Base-by-base conservation (phyloP, 2,888 invertebrate species). In the Gibbula magus region DNA sequence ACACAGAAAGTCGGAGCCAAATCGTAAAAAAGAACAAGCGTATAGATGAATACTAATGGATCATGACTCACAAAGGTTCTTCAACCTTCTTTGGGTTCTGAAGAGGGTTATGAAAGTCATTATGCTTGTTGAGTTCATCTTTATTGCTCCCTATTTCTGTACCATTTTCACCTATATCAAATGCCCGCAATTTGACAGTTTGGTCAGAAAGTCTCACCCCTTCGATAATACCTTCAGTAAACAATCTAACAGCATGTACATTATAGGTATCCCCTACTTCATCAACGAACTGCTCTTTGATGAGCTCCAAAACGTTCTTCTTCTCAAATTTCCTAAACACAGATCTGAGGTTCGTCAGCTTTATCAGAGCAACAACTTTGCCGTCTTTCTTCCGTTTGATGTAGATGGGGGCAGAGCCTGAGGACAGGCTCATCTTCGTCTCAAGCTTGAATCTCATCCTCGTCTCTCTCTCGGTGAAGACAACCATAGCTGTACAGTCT, bases 151-250 rank as follows among this genome's bases (percentile, higher is more conserved):
- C 45, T 45, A 45, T 81, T 8, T 35, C 13, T 56, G 77, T 79
- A 10, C 61, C 29, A 3, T 7, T 8, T 16, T 18, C 16, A 16
- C 29, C 61, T 61, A 61, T 61, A 22, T 29, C 61, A 2, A 29
- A 13, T 25, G 61, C 25, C 10, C 18, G 10, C 13, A 61, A 29
- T 25, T 22, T 29, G 29, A 61, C 61, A 61, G 61, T 74, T 52
- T 84, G 84, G 53, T 79, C 80, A 0, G 81, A 80, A 5, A 84
- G 76, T n/a, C 82, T 73, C 0, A 81, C 80, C 0, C 84, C 84
- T 51, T 84, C 84, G 2, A 84, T 66, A 29, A 84, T 80, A 1
- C 84, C 84, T 0, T 29, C 75, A 18, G 81, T 82, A 32, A 74
- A 74, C 53, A 84, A 53, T 13, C 78, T 76, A 18, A 83, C 75